These are phyloP conservation scores for Amblyjoppa proteus DNA, from an alignment of 2,888 invertebrate genomes.

Conservation along the genomic window DNA sequence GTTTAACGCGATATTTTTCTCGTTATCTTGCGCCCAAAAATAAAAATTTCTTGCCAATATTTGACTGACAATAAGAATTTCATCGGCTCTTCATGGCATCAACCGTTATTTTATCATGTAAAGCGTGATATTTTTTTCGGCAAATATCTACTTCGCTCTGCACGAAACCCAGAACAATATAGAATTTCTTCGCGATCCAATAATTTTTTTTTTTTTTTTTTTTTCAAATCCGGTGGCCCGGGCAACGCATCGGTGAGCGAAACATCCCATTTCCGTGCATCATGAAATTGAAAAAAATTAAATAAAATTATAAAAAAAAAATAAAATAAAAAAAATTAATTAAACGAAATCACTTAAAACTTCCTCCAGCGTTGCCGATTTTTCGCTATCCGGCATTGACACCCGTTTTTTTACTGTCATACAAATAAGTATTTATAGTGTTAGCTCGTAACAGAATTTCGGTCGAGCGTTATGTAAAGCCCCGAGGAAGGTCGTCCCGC, in stretches of 20 bases:
- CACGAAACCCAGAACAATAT: too few relatives aligned
- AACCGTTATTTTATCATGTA: too few relatives aligned
- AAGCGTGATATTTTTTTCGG: too few relatives aligned
- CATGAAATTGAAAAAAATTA: neutral
- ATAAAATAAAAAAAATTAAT: neutral
- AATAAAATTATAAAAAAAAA: neutral
- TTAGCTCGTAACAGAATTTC: conserved; percentile 57
- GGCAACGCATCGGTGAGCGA: neutral
- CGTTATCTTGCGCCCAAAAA: too few relatives aligned
- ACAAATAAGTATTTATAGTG: conserved; percentile 65
- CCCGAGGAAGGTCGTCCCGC: conserved; percentile 59
- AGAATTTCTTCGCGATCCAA: neutral
- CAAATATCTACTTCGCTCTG: too few relatives aligned
- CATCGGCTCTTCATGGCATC: too few relatives aligned
- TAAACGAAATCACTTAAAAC: neutral
- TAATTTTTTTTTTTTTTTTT: neutral
- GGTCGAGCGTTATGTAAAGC: conserved; percentile 66
- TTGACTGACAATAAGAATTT: too few relatives aligned
- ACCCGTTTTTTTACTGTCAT: conserved; percentile 55
- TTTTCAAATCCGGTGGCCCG: neutral
- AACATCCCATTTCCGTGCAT: neutral
- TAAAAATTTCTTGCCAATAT: too few relatives aligned
- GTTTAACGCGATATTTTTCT: too few relatives aligned
- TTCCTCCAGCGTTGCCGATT: neutral
- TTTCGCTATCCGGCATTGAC: conserved; percentile 53